A percentile compares a stretch with the other conserved stretches of the same genome.
These are phyloP conservation scores for Heteromurus nitidus DNA, from an alignment of 2,888 invertebrate genomes.

Conservation along the genomic window DNA sequence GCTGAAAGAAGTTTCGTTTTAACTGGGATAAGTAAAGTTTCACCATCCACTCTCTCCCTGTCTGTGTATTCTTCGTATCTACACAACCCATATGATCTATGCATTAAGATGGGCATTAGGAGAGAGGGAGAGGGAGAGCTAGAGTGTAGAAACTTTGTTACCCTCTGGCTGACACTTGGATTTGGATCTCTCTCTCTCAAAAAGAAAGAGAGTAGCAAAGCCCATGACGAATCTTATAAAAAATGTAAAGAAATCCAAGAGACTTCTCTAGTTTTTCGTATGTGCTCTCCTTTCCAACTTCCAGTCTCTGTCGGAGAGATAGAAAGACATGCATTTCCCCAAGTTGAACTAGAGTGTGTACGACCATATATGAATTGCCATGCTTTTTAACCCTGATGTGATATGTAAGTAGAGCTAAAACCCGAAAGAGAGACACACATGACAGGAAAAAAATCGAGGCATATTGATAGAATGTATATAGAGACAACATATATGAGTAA, in stretches of 20 bases:
- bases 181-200: slow-evolving; percentile 55
- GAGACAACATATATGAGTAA: neutral
- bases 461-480: neutral
- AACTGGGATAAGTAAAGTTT: neutral
- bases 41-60: neutral
- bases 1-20: neutral
- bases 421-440: neutral
- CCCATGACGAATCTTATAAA: slow-evolving; percentile 59
- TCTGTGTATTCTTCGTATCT: slow-evolving; percentile 8
- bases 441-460: neutral
- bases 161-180: slow-evolving; percentile 65
- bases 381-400: slow-evolving; percentile 50
- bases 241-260: slow-evolving; percentile 60
- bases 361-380: too few species aligned
- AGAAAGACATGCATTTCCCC: too few species aligned
- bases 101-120: slow-evolving; percentile 10
- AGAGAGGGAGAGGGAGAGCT: too few species aligned
- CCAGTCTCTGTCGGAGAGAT: neutral
- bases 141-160: too few species aligned
- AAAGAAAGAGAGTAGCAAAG: slow-evolving; percentile 39
- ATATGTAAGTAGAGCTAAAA: slow-evolving; percentile 14
- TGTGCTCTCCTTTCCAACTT: neutral
- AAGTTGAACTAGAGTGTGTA: too few species aligned
- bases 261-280: slow-evolving; percentile 15
- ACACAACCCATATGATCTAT: slow-evolving; percentile 10